These are phyloP conservation scores for Agonopterix arenella DNA, from an alignment of 2,888 invertebrate species.

Conservation along the genomic window DNA sequence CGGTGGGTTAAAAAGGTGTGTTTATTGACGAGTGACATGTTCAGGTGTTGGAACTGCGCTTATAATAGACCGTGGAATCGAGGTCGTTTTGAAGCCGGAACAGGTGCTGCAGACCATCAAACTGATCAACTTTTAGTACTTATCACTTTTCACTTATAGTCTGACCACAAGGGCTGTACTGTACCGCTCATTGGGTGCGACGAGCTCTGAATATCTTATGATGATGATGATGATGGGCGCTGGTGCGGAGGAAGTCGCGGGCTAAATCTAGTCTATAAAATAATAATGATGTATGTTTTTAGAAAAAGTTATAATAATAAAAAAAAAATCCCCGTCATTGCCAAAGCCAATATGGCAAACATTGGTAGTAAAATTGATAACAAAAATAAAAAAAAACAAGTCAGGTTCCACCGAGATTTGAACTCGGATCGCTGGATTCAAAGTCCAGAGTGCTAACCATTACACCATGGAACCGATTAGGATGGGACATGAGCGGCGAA, in stretches of 20 bases:
- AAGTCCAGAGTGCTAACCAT: constrained; percentile 81
- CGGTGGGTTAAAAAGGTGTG: constrained; percentile 18
- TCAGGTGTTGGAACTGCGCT: background rate
- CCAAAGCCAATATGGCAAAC: background rate
- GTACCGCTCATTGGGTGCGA: too few relatives aligned
- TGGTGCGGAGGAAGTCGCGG: too few relatives aligned
- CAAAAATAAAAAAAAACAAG: constrained; percentile 18
- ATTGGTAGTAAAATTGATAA: background rate
- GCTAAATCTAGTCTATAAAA: background rate
- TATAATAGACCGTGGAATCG: background rate
- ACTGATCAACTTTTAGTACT: too few relatives aligned
- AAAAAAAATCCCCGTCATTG: background rate
- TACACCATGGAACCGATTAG: constrained; percentile 75
- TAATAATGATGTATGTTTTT: background rate
- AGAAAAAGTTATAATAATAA: background rate
- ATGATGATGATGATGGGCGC: too few relatives aligned
- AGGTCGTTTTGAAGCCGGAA: background rate
- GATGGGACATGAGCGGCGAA: constrained; percentile 8
- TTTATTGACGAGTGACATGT: constrained; percentile 10
- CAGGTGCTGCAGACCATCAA: too few relatives aligned
- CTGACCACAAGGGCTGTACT: too few relatives aligned
- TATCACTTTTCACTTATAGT: too few relatives aligned
- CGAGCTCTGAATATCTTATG: too few relatives aligned
- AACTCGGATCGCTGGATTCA: constrained; percentile 90
- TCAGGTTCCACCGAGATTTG: constrained; percentile 87